These are phyloP conservation scores for Nephrotoma guestfalica DNA, from an alignment of 2,888 invertebrate genomes.

Conservation along the genomic window DNA sequence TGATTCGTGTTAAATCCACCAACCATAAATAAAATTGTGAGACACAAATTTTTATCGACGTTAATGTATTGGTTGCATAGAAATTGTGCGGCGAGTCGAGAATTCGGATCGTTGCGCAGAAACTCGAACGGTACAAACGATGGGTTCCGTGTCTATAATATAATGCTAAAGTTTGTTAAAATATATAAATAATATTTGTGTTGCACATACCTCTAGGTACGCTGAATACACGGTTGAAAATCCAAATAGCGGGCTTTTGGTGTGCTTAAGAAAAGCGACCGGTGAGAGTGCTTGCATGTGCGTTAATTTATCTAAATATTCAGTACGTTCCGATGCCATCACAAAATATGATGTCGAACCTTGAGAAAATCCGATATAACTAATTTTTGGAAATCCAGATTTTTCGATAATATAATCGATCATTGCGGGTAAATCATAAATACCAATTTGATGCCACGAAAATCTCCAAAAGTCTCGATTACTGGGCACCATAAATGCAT, in stretches of 20 bases:
- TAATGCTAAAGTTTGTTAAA: background rate
- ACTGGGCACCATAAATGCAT: conserved; percentile 24
- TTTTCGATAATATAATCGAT: conserved; percentile 45
- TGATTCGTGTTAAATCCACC: conserved; percentile 29
- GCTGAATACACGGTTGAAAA: background rate
- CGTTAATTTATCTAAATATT: conserved; percentile 27
- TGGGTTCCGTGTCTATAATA: background rate
- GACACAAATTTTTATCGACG: background rate
- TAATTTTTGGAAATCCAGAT: conserved; percentile 21
- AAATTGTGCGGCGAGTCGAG: background rate
- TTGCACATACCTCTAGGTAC: conserved; percentile 6
- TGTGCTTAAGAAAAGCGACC: conserved; percentile 21
- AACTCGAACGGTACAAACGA: background rate
- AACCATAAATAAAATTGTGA: conserved; percentile 34
- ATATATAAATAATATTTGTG: background rate
- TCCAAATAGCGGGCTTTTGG: conserved; percentile 11
- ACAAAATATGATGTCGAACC: conserved; percentile 37
- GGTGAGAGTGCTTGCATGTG: conserved; percentile 27
- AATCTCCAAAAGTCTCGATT: conserved; percentile 46
- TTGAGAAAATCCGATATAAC: conserved; percentile 42
- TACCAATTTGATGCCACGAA: conserved; percentile 78
- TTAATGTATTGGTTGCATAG: background rate
- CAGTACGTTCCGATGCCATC: conserved; percentile 29
- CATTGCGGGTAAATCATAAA: conserved; percentile 66
- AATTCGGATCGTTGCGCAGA: background rate